Percentiles rank a stretch among this genome's conserved stretches.
Conservation (phyloP, 2,797 vertebrate species). For the Clarias platycephalus region DNA sequence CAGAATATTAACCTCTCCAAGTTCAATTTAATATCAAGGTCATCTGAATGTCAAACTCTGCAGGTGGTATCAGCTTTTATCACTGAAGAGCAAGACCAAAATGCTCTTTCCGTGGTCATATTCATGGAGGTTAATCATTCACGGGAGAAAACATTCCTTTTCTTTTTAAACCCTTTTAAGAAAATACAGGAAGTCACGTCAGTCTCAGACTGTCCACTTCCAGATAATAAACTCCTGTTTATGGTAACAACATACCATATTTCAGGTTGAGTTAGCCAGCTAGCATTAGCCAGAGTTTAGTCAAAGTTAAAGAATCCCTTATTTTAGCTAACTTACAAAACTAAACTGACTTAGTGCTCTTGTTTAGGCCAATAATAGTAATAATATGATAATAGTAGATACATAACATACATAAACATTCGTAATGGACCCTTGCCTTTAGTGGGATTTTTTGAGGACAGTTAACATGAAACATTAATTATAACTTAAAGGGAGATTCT, state of each 20-base stretch:
- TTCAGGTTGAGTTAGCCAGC: background rate
- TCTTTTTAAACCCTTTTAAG: background rate
- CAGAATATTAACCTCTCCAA: background rate
- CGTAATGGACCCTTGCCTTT: no score
- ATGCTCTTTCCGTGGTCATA: background rate
- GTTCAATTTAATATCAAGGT: background rate
- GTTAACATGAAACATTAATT: background rate
- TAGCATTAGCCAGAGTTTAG: background rate
- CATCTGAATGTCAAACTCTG: background rate
- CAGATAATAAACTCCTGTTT: background rate
- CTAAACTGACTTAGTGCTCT: background rate
- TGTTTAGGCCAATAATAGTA: background rate
- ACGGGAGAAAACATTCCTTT: background rate
- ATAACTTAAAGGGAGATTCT: background rate
- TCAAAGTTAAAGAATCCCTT: background rate
- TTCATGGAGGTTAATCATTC: constrained; percentile 6
- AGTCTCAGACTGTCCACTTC: background rate
- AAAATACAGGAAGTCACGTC: background rate
- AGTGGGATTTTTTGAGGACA: background rate
- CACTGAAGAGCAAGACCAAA: background rate
- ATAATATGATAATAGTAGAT: background rate
- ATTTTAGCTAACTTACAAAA: background rate
- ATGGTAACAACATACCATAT: background rate
- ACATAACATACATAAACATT: no score
- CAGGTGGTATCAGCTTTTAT: background rate